Conservation (phyloP, 2,888 invertebrate species). For the Mellilla xanthometata region DNA sequence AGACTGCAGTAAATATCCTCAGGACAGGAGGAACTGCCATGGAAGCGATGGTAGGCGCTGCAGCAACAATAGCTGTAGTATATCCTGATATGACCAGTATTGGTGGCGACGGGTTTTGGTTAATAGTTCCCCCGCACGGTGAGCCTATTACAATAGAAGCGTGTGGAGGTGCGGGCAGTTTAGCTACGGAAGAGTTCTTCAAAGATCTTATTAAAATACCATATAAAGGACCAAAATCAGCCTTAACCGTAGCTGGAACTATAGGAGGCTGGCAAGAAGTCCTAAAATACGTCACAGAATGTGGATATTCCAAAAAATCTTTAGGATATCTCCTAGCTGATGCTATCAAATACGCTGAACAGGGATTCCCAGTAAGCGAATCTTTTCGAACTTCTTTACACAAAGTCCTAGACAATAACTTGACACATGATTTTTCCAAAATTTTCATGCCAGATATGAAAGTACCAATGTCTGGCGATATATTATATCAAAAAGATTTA, state of each 20-base stretch:
- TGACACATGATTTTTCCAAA: conserved; percentile 41
- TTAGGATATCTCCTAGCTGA: conserved; percentile 54
- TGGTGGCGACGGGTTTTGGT: conserved; percentile 72
- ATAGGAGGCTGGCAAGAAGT: conserved; percentile 73
- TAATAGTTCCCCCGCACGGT: conserved; percentile 64
- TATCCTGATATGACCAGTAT: conserved; percentile 73
- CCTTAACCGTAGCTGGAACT: conserved; percentile 67
- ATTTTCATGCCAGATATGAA: conserved; percentile 51
- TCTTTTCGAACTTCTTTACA: conserved; percentile 37
- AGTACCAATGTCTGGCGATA: conserved; percentile 52
- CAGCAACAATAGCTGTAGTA: conserved; percentile 68
- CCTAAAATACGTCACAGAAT: conserved; percentile 61
- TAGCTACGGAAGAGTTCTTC: conserved; percentile 57
- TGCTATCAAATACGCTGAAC: conserved; percentile 65
- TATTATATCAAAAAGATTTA: conserved; percentile 55
- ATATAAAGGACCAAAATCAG: conserved; percentile 57
- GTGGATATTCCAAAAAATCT: conserved; percentile 58
- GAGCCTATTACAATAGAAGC: conserved; percentile 69
- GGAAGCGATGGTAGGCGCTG: conserved; percentile 69
- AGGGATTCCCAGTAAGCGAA: conserved; percentile 58
- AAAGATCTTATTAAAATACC: conserved; percentile 52
- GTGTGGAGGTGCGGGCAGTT: conserved; percentile 63
- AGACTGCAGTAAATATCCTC: conserved; percentile 62
- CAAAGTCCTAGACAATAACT: conserved; percentile 8
- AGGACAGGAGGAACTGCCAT: conserved; percentile 70